Conservation (phyloP, 2,113 vertebrate genomes). For the Natator depressus region DNA sequence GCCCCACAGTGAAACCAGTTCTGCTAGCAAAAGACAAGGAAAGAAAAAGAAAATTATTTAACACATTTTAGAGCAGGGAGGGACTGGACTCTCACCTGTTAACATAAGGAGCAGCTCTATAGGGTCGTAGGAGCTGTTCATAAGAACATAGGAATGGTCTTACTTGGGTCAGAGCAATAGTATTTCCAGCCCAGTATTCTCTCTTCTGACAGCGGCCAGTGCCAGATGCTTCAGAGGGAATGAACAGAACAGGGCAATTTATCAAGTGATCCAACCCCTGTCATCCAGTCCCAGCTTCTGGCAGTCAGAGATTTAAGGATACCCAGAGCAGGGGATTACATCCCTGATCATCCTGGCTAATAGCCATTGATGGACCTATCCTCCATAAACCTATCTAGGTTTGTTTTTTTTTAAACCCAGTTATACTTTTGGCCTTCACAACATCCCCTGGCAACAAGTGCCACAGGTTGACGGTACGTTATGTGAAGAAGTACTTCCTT, state of each 20-base stretch:
- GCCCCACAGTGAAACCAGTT: background rate
- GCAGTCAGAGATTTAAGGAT: background rate
- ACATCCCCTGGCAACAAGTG: background rate
- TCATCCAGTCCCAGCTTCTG: background rate
- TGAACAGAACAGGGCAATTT: background rate
- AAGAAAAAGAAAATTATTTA: background rate
- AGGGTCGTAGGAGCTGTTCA: background rate
- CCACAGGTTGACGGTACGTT: background rate
- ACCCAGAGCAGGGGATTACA: background rate
- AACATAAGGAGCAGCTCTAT: fast-evolving
- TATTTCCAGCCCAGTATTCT: background rate
- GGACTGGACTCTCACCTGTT: background rate
- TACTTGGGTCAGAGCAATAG: background rate
- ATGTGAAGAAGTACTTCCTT: background rate
- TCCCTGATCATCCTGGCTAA: background rate
- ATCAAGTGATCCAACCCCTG: background rate
- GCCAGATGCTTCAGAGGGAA: background rate
- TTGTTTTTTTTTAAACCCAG: background rate
- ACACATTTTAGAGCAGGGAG: background rate
- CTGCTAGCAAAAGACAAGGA: background rate
- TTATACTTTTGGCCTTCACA: background rate
- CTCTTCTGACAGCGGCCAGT: background rate
- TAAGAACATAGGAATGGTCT: background rate
- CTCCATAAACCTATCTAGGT: background rate
- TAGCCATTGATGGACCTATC: background rate